Conservation (phyloP, 1,140 invertebrate species). For the Drosophila murphyi region DNA sequence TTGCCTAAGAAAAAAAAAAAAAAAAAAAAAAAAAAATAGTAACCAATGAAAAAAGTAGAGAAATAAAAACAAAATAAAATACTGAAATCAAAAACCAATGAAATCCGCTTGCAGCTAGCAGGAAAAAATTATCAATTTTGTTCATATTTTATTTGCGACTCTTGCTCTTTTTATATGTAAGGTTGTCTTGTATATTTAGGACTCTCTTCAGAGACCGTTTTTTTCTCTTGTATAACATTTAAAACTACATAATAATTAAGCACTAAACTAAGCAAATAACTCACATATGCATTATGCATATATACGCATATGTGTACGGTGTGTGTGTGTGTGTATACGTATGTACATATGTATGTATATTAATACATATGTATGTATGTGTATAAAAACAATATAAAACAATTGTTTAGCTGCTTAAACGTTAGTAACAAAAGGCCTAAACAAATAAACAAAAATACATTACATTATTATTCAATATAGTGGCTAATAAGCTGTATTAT, state of each 20-base stretch:
- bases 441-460: slow-evolving; percentile 19
- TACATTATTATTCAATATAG: slow-evolving; percentile 43
- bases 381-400: slow-evolving; percentile 57
- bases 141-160: slow-evolving; percentile 69
- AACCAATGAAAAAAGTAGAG: neutral
- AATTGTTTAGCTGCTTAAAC: slow-evolving; percentile 70
- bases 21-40: slow-evolving; percentile 15
- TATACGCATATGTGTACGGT: slow-evolving; percentile 6
- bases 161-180: slow-evolving; percentile 38
- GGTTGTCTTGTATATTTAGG: slow-evolving; percentile 48
- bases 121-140: slow-evolving; percentile 34
- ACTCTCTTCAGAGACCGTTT: slow-evolving; percentile 15
- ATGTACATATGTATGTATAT: slow-evolving; percentile 11
- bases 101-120: slow-evolving; percentile 41
- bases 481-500: slow-evolving; percentile 64
- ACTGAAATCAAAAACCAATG: slow-evolving; percentile 32
- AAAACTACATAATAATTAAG: slow-evolving; percentile 80
- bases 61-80: slow-evolving; percentile 5
- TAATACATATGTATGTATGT: slow-evolving; percentile 6
- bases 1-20: slow-evolving; percentile 29
- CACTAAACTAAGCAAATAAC: slow-evolving; percentile 73
- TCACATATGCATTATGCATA: slow-evolving; percentile 51
- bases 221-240: slow-evolving; percentile 59
- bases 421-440: slow-evolving; percentile 66
- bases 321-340: neutral